A percentile compares a stretch with the other conserved stretches of the same genome.
Conservation (phyloP, 2,888 invertebrate genomes). For the Pherbina coryleti region DNA sequence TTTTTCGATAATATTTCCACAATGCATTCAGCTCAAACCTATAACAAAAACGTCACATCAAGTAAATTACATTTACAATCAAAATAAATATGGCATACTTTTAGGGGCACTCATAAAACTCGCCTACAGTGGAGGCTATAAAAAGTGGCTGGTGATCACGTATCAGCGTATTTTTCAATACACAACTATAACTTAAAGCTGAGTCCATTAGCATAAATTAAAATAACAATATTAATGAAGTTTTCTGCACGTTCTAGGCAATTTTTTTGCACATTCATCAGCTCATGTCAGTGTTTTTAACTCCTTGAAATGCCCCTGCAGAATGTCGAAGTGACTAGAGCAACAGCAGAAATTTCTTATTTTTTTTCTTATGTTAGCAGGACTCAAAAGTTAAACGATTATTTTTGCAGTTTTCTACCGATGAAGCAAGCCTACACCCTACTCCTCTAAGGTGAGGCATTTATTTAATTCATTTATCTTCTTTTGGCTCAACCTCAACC, state of each 20-base stretch:
- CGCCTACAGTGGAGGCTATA: conserved; percentile 4
- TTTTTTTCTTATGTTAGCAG: background rate
- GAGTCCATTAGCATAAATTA: background rate
- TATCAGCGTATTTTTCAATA: background rate
- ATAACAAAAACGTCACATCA: background rate
- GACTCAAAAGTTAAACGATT: too few relatives aligned
- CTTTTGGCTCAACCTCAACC: background rate
- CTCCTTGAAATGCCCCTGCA: conserved; percentile 1
- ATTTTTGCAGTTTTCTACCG: too few relatives aligned
- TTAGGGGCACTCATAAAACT: conserved; percentile 50
- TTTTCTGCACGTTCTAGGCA: background rate
- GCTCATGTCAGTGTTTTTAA: conserved; percentile 11
- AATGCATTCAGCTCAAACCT: too few relatives aligned
- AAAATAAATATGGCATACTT: conserved; percentile 50
- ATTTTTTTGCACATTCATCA: conserved; percentile 25
- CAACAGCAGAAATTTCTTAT: background rate
- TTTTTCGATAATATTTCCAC: background rate
- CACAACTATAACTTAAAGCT: background rate
- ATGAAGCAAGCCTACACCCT: too few relatives aligned
- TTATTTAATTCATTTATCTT: background rate
- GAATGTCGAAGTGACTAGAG: background rate
- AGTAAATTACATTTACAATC: background rate
- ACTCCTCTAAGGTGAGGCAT: too few relatives aligned
- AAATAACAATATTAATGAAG: background rate
- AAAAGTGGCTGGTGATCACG: conserved; percentile 3